Percentiles rank a stretch among this genome's conserved stretches.
phyloP scores from a whole-genome alignment of 2,888 invertebrate genomes.

The Drosophila robusta region DNA sequence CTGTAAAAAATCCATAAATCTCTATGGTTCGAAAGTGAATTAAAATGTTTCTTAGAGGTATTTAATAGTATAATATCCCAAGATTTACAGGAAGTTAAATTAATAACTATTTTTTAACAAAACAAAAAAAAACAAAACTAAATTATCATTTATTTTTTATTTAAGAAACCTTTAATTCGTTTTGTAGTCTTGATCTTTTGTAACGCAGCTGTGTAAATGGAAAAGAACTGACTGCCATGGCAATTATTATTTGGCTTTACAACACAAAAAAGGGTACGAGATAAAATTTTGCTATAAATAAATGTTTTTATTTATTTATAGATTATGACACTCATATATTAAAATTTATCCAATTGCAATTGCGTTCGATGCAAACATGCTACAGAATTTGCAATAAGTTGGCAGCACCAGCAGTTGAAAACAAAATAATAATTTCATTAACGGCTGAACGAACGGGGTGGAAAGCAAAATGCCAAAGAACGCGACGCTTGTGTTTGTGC shows the following conservation, averaged over 20 bases:
- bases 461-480: slow-evolving; percentile 56
- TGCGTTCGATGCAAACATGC: slow-evolving; percentile 5
- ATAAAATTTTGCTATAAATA: too few species aligned
- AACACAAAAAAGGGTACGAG: too few species aligned
- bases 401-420: slow-evolving; percentile 21
- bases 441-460: slow-evolving; percentile 60
- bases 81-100: too few species aligned
- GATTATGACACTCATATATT: too few species aligned
- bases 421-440: slow-evolving; percentile 37
- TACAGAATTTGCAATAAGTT: slow-evolving; percentile 9
- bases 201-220: background rate
- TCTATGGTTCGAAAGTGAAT: too few species aligned
- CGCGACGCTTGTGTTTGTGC: slow-evolving; percentile 66
- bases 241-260: too few species aligned
- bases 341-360: background rate
- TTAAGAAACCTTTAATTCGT: background rate
- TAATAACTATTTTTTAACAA: too few species aligned
- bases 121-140: too few species aligned
- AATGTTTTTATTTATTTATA: too few species aligned
- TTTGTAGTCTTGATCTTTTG: slow-evolving; percentile 19
- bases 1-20: too few species aligned
- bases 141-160: background rate
- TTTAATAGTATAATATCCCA: too few species aligned
- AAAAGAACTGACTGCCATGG: background rate
- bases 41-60: too few species aligned